Evolutionary conservation across 2,113 vertebrate species (phyloP).

Genomic region (Aegithalos caudatus): DNA sequence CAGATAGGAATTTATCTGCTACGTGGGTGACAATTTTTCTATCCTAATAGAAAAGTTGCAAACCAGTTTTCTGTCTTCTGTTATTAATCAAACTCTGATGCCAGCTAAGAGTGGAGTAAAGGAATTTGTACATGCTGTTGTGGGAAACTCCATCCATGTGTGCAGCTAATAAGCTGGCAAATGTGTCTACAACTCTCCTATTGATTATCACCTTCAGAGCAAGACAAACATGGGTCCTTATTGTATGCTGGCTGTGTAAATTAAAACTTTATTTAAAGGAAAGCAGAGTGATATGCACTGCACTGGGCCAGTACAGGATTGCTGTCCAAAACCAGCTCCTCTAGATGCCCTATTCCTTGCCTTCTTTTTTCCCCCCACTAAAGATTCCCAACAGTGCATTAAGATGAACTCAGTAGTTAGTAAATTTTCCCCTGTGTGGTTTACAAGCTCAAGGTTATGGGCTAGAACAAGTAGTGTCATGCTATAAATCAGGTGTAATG

Average conservation of each 20-base stretch:
- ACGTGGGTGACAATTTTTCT: background rate
- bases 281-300: conserved; percentile 40
- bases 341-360: background rate
- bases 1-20: background rate
- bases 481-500: conserved; percentile 83
- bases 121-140: conserved; percentile 20
- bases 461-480: conserved; percentile 72
- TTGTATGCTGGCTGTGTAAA: conserved; percentile 33
- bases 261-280: conserved; percentile 62
- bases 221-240: conserved; percentile 33
- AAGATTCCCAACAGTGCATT: conserved; percentile 41
- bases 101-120: conserved; percentile 9
- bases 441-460: conserved; percentile 77
- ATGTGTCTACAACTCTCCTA: conserved; percentile 29
- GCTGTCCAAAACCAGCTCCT: conserved; percentile 48
- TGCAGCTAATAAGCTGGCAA: conserved; percentile 55
- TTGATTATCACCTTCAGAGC: conserved; percentile 56
- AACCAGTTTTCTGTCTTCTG: conserved; percentile 22
- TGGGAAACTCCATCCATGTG: conserved; percentile 52
- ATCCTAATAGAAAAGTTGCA: conserved; percentile 23
- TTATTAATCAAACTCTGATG: conserved; percentile 51
- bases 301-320: background rate
- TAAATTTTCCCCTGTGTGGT: conserved; percentile 68
- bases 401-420: conserved; percentile 57
- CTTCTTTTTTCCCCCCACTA: background rate